Evolutionary conservation across 37 sponge, comb jelly and placozoan species (phyloP).

Genomic region (Hexactinellida sp.): DNA sequence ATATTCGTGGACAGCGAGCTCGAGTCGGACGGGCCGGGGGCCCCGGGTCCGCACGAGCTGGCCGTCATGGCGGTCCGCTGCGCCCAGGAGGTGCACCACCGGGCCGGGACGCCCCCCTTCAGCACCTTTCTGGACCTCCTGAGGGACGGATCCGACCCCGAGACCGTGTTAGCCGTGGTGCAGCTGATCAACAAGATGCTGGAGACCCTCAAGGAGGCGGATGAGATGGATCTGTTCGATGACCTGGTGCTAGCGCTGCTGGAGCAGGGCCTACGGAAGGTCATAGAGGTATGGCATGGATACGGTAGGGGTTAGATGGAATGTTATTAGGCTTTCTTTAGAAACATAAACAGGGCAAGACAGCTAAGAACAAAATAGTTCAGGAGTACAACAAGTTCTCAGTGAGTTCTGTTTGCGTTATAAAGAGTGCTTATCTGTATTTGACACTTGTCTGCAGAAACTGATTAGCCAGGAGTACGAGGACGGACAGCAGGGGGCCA

Average conservation of each 20-base stretch:
- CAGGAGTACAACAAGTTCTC: background rate
- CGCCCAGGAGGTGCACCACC: background rate
- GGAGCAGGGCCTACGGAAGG: background rate
- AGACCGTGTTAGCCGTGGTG: background rate
- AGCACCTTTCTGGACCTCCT: background rate
- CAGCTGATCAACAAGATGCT: background rate
- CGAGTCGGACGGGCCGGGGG: background rate
- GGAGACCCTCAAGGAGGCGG: slow-evolving; percentile 7
- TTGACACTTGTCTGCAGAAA: background rate
- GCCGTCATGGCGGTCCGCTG: background rate
- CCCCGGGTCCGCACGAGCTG: background rate
- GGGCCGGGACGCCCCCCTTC: background rate
- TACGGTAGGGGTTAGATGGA: no score
- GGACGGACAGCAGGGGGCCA: background rate
- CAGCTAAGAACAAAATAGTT: background rate
- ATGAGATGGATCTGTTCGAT: slow-evolving; percentile 11
- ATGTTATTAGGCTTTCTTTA: background rate
- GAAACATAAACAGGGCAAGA: background rate
- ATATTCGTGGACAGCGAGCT: slow-evolving; percentile 3
- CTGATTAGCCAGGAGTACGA: background rate
- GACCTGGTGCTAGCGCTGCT: background rate
- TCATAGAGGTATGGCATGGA: slow-evolving; percentile 6
- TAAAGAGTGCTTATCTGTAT: background rate
- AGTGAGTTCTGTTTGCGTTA: background rate
- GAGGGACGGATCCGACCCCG: background rate